Evolutionary conservation across 2,888 invertebrate genomes (phyloP).

Genomic region (Limenitis camilla): DNA sequence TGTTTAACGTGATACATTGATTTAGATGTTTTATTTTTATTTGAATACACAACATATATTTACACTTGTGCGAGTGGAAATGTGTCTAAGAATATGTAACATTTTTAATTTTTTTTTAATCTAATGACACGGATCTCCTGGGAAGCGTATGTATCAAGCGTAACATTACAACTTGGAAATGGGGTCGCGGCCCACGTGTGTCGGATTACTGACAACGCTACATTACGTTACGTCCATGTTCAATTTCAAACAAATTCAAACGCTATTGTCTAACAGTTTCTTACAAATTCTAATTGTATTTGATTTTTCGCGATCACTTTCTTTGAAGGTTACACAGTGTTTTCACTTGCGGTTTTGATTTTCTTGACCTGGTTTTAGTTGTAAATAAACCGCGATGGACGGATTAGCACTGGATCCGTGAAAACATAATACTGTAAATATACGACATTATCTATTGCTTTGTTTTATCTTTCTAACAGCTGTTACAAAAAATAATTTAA

Average conservation of each 20-base stretch:
- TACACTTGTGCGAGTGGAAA: no score
- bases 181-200: constrained; percentile 54
- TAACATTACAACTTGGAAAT: constrained; percentile 36
- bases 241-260: constrained; percentile 28
- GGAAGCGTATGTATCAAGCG: constrained; percentile 44
- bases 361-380: constrained; percentile 61
- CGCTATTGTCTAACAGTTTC: constrained; percentile 32
- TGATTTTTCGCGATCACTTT: constrained; percentile 21
- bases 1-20: no score
- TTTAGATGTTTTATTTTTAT: not conserved
- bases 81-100: no score
- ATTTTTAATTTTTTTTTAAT: constrained; percentile 34
- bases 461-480: constrained; percentile 12
- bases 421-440: constrained; percentile 24
- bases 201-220: constrained; percentile 40
- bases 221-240: constrained; percentile 12
- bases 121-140: constrained; percentile 40
- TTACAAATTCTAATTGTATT: constrained; percentile 21
- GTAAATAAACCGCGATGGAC: constrained; percentile 41
- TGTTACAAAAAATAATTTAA: not conserved
- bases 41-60: not conserved
- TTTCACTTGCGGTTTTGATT: constrained; percentile 56
- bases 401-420: constrained; percentile 48
- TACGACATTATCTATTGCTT: constrained; percentile 13
- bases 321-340: constrained; percentile 45